Evolutionary conservation across 2,888 invertebrate species (phyloP).

Genomic region (Lymantria monacha): DNA sequence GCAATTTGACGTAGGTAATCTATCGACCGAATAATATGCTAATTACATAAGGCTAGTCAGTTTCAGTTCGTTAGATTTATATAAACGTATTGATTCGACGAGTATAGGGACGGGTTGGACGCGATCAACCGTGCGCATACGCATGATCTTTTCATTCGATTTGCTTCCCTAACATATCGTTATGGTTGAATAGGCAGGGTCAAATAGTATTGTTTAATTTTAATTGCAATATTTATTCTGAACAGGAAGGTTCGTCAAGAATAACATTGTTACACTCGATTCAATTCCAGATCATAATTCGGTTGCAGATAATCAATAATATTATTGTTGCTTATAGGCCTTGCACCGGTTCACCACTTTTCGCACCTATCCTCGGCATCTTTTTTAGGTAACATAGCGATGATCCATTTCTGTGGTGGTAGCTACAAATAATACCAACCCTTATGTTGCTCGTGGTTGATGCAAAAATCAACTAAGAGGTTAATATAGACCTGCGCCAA

Average conservation of each 20-base stretch:
- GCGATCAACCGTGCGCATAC: slow-evolving; percentile 20
- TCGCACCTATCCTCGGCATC: too few relatives aligned
- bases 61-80: slow-evolving; percentile 24
- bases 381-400: too few relatives aligned
- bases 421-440: too few relatives aligned
- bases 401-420: too few relatives aligned
- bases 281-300: too few relatives aligned
- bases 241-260: not conserved
- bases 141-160: slow-evolving; percentile 44
- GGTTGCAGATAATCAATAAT: too few relatives aligned
- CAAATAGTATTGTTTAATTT: slow-evolving; percentile 1
- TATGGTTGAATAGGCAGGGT: slow-evolving; percentile 34
- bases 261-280: too few relatives aligned
- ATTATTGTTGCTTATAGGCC: too few relatives aligned
- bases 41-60: slow-evolving; percentile 18
- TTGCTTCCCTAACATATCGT: slow-evolving; percentile 42
- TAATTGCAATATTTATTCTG: not conserved
- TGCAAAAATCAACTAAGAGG: too few relatives aligned
- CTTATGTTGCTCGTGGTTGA: too few relatives aligned
- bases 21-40: slow-evolving; percentile 32
- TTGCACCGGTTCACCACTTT: too few relatives aligned
- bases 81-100: slow-evolving; percentile 7
- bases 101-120: slow-evolving; percentile 4
- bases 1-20: slow-evolving; percentile 15
- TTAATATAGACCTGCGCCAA: too few relatives aligned